Evolutionary conservation across 2,888 invertebrate genomes (phyloP).

Genomic region (Oligia fasciuncula): DNA sequence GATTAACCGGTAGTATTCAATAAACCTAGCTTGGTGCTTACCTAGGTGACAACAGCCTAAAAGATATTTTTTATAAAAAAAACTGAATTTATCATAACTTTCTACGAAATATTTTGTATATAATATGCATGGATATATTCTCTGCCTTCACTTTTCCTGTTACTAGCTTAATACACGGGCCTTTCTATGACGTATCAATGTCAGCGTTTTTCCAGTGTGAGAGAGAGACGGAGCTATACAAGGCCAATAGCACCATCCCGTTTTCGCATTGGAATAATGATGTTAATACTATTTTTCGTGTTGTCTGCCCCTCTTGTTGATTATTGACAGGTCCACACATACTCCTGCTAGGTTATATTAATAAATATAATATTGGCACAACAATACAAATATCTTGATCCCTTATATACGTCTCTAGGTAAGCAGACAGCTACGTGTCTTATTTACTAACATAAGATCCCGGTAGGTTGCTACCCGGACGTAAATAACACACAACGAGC

Average conservation of each 20-base stretch:
- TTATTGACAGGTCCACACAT: background rate
- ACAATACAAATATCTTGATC: constrained; percentile 33
- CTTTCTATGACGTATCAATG: too few relatives aligned
- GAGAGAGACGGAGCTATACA: too few relatives aligned
- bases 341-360: background rate
- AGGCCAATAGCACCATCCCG: too few relatives aligned
- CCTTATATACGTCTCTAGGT: constrained; percentile 3
- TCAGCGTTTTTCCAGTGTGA: too few relatives aligned
- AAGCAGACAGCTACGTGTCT: constrained; percentile 31
- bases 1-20: background rate
- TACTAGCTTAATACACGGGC: too few relatives aligned
- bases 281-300: too few relatives aligned
- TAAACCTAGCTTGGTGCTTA: constrained; percentile 9
- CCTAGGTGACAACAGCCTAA: background rate
- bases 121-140: background rate
- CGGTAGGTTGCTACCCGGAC: background rate
- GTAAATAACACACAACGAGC: background rate
- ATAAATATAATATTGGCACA: constrained; percentile 24
- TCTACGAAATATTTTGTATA: background rate
- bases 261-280: too few relatives aligned
- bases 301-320: background rate
- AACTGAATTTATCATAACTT: background rate
- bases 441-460: constrained; percentile 6
- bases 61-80: background rate
- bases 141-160: background rate